Conservation (phyloP, 2,797 vertebrate species). For the Crocidura indochinensis region DNA sequence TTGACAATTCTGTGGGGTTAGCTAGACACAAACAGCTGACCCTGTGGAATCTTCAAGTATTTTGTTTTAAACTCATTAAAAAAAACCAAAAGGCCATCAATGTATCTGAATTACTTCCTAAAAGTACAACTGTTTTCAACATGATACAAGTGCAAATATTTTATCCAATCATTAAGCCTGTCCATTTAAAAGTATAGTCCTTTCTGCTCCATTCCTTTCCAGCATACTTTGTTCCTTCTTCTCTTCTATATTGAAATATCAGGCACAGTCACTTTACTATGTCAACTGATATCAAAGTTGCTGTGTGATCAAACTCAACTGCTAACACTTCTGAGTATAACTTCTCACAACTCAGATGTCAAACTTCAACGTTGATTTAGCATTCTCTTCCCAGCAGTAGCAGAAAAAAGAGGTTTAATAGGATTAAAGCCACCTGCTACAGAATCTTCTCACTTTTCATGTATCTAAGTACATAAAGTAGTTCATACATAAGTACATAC, state of each 20-base stretch:
- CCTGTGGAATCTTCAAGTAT: neutral
- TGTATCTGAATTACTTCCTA: conserved; percentile 5
- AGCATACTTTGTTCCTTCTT: neutral
- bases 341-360: conserved; percentile 23
- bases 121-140: conserved; percentile 39
- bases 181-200: conserved; percentile 2
- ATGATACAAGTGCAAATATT: neutral
- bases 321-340: neutral
- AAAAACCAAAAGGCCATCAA: conserved; percentile 65
- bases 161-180: neutral
- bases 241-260: neutral
- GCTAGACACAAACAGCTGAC: too few species aligned
- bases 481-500: neutral
- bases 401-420: neutral
- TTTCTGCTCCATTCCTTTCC: neutral
- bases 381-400: neutral
- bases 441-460: neutral
- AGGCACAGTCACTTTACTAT: too few species aligned
- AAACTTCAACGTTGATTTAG: conserved; percentile 24
- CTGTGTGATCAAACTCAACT: neutral
- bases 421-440: conserved; percentile 15
- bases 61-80: conserved; percentile 34
- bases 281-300: neutral
- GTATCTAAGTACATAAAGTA: too few species aligned
- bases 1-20: neutral